phyloP scores from a whole-genome alignment of 2,797 vertebrate species.

The Phataginus tricuspis region DNA sequence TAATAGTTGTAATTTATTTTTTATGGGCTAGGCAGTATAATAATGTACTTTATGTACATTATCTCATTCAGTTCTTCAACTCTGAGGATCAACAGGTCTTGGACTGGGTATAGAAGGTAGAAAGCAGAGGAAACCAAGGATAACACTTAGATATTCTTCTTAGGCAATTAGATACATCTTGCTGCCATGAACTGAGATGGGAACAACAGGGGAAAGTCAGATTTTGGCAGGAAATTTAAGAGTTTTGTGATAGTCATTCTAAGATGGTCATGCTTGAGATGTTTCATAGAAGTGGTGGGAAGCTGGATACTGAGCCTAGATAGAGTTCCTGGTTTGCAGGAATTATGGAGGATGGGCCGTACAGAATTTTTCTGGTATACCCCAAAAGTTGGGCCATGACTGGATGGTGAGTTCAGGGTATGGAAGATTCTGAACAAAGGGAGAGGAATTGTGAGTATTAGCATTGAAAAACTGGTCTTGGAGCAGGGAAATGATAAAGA shows the following conservation, averaged over 20 bases:
- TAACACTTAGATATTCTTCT: background rate
- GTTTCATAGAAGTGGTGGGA: background rate
- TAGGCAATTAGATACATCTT: background rate
- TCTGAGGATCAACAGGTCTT: background rate
- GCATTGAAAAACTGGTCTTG: background rate
- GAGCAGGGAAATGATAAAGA: background rate
- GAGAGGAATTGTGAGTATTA: background rate
- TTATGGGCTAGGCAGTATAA: slow-evolving; percentile 1
- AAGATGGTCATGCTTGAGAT: background rate
- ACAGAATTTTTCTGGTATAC: background rate
- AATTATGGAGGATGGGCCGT: background rate
- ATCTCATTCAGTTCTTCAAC: background rate
- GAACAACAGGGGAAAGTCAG: background rate
- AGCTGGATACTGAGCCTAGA: background rate
- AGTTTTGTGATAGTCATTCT: background rate
- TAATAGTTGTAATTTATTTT: background rate
- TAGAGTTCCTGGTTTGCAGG: background rate
- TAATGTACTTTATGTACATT: slow-evolving; percentile 3
- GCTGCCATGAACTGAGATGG: background rate
- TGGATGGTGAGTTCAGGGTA: background rate
- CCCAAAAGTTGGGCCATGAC: background rate
- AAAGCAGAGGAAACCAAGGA: background rate
- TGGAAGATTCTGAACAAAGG: slow-evolving; percentile 38
- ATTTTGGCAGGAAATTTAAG: slow-evolving; percentile 27
- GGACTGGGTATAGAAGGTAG: background rate